Evolutionary conservation across 2,888 invertebrate species (phyloP).

Genomic region (Phymatocera aterrima): DNA sequence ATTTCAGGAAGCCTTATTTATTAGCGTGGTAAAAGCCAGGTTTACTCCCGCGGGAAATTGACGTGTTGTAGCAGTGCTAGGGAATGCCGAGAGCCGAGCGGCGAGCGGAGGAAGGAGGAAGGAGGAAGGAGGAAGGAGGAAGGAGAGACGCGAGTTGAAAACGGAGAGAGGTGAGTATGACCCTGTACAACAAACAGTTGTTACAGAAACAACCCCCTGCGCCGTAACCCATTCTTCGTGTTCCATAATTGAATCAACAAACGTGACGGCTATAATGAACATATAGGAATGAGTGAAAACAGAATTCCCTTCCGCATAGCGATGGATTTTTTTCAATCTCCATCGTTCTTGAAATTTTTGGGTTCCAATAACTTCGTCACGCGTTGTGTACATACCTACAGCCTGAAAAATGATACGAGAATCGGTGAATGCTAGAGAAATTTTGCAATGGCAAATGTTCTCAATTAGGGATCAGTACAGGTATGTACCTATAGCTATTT

Average conservation of each 20-base stretch:
- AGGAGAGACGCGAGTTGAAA: not conserved
- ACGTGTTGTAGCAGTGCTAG: slow-evolving; percentile 21
- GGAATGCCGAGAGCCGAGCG: slow-evolving; percentile 21
- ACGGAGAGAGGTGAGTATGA: not conserved
- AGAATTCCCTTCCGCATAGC: too few species aligned
- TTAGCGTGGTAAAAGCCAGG: slow-evolving; percentile 39
- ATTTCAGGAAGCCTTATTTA: slow-evolving; percentile 41
- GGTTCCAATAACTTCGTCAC: too few species aligned
- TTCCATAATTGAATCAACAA: not conserved
- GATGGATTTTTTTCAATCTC: not conserved
- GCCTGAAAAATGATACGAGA: too few species aligned
- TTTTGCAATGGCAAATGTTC: not conserved
- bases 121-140: not conserved
- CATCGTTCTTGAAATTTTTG: too few species aligned
- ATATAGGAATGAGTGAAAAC: too few species aligned
- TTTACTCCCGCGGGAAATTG: slow-evolving; percentile 41
- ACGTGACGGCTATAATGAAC: not conserved
- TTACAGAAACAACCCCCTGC: not conserved
- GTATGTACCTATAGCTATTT: not conserved
- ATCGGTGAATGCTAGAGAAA: not conserved
- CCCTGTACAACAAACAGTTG: slow-evolving; percentile 7
- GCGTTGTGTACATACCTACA: too few species aligned
- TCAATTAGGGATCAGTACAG: not conserved
- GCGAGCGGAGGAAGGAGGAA: too few species aligned
- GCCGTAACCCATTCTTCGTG: not conserved